Percentiles rank a stretch among this genome's conserved stretches.
Conservation (phyloP, 2,113 vertebrate genomes). For the Ursus arctos region DNA sequence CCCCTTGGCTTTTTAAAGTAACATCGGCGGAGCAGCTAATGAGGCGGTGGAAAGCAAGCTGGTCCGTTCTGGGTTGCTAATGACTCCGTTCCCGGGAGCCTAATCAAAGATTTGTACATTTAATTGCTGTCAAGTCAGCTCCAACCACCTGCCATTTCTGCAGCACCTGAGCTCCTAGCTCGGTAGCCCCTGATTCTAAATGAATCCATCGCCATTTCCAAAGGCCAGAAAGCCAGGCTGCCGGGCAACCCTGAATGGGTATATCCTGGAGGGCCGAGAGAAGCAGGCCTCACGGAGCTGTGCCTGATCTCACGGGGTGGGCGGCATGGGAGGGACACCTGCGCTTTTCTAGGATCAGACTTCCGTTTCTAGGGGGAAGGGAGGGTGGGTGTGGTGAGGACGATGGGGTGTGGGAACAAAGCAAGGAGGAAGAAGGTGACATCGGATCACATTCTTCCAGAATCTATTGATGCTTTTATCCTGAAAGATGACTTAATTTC, state of each 20-base stretch:
- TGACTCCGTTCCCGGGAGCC: slow-evolving; percentile 93
- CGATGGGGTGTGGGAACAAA: neutral
- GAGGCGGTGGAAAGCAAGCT: slow-evolving; percentile 90
- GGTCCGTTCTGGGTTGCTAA: slow-evolving; percentile 90
- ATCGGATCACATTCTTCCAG: neutral
- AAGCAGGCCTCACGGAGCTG: slow-evolving; percentile 74
- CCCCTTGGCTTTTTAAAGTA: slow-evolving; percentile 86
- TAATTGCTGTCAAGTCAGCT: slow-evolving; percentile 97
- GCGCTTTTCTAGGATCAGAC: neutral
- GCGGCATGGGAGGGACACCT: neutral
- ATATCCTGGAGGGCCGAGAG: slow-evolving; percentile 86
- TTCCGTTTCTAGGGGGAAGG: neutral
- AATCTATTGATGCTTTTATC: neutral
- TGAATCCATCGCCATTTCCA: slow-evolving; percentile 90
- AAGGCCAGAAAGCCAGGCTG: slow-evolving; percentile 91
- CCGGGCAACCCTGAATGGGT: slow-evolving; percentile 90
- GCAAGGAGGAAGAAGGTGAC: neutral
- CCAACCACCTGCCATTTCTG: slow-evolving; percentile 94
- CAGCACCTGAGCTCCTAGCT: slow-evolving; percentile 91
- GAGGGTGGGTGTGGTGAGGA: neutral
- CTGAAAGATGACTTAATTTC: neutral
- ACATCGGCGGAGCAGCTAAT: slow-evolving; percentile 89
- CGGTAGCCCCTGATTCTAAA: slow-evolving; percentile 86
- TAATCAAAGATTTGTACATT: slow-evolving; percentile 97
- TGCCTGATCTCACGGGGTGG: neutral